phyloP scores from a whole-genome alignment of 2,797 vertebrate species.

The Chanos chanos region DNA sequence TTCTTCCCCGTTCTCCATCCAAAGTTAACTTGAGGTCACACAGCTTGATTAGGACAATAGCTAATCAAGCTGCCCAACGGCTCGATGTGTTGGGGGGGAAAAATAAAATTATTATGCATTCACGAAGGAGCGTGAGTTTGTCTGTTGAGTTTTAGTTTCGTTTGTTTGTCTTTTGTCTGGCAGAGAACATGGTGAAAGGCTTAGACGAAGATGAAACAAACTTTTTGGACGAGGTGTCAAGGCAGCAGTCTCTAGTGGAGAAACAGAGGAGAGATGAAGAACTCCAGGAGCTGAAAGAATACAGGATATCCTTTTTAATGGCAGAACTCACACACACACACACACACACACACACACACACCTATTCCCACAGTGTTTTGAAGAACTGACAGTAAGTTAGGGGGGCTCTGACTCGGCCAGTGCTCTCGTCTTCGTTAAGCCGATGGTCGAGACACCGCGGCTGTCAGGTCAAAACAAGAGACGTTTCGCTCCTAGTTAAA shows the following conservation, averaged over 20 bases:
- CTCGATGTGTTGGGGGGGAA: too few species aligned
- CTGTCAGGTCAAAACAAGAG: slow-evolving; percentile 29
- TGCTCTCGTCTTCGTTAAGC: slow-evolving; percentile 31
- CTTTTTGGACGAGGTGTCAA: slow-evolving; percentile 96
- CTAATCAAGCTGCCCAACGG: neutral
- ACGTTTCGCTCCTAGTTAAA: slow-evolving; percentile 40
- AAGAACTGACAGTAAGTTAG: slow-evolving; percentile 8
- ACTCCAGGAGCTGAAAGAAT: slow-evolving; percentile 86
- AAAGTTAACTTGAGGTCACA: slow-evolving; percentile 31
- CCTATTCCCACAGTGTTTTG: neutral
- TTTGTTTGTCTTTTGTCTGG: slow-evolving; percentile 35
- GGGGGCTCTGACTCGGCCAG: slow-evolving; percentile 7
- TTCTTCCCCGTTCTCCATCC: slow-evolving; percentile 24
- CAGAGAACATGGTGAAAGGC: slow-evolving; percentile 98
- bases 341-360: slow-evolving; percentile 11
- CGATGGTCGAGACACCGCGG: slow-evolving; percentile 9
- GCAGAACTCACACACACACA: slow-evolving; percentile 13
- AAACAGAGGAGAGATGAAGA: slow-evolving; percentile 94
- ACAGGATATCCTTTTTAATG: slow-evolving; percentile 92
- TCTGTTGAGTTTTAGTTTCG: slow-evolving; percentile 35
- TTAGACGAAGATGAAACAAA: slow-evolving; percentile 92
- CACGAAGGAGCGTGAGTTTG: slow-evolving; percentile 25
- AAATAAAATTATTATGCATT: too few species aligned
- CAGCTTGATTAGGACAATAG: slow-evolving; percentile 27
- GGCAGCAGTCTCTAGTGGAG: slow-evolving; percentile 90